These are phyloP conservation scores for Datnioides undecimradiatus DNA, from an alignment of 2,113 vertebrate genomes.

Conservation along the genomic window DNA sequence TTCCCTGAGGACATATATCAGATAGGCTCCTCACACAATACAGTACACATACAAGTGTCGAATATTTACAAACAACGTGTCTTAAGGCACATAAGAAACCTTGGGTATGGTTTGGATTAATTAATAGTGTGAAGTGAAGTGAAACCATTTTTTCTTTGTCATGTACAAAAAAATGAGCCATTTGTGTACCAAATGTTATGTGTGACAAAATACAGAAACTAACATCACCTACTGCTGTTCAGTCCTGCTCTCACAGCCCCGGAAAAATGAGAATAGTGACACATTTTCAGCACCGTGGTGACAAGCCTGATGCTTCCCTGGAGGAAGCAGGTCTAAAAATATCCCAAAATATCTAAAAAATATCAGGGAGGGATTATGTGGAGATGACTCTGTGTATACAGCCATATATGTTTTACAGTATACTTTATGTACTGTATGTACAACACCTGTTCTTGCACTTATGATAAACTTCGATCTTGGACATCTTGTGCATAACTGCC, in stretches of 20 bases:
- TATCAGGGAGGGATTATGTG: constrained; percentile 4
- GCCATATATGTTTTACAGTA: not conserved
- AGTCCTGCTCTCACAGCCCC: constrained; percentile 20
- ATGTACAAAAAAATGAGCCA: not conserved
- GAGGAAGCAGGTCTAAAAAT: constrained; percentile 45
- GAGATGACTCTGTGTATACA: constrained; percentile 31
- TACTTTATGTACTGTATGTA: not conserved
- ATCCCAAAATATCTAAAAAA: constrained; percentile 12
- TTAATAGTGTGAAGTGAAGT: constrained; percentile 2
- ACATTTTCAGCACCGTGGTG: constrained; percentile 41
- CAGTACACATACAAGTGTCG: not conserved
- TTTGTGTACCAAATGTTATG: constrained; percentile 1
- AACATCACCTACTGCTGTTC: constrained; percentile 36
- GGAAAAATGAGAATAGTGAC: constrained; percentile 45
- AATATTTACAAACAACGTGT: not conserved
- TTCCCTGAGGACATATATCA: not conserved
- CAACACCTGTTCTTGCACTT: not conserved
- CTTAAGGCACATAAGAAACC: not conserved
- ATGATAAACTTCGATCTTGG: constrained; percentile 23
- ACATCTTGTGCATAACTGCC: not conserved
- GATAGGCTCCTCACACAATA: not conserved
- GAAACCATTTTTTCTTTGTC: not conserved
- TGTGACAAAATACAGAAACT: constrained; percentile 14
- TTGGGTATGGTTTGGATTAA: not conserved
- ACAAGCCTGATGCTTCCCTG: constrained; percentile 40